Evolutionary conservation across 1,140 invertebrate species (phyloP).

Genomic region (Phenacoccus solenopsis): DNA sequence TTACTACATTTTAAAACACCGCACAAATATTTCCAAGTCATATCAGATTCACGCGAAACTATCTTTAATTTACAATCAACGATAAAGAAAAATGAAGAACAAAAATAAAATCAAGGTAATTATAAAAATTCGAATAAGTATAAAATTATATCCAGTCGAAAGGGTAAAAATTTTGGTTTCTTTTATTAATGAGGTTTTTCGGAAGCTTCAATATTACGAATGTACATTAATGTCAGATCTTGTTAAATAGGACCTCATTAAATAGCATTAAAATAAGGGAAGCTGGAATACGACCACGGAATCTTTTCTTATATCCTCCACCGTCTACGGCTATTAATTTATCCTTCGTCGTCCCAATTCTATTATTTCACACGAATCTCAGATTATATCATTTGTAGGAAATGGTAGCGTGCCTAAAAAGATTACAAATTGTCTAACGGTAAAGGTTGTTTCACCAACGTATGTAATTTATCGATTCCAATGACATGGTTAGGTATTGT

Average conservation of each 20-base stretch:
- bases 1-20: too few species aligned
- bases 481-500: too few species aligned
- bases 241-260: slow-evolving; percentile 10
- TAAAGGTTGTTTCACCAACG: neutral
- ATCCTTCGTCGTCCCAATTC: neutral
- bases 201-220: slow-evolving; percentile 4
- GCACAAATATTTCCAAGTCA: too few species aligned
- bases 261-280: slow-evolving; percentile 9
- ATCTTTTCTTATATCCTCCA: neutral
- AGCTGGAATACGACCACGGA: neutral
- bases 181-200: slow-evolving; percentile 6
- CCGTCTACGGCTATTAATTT: slow-evolving; percentile 6
- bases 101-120: neutral
- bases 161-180: neutral
- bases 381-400: slow-evolving; percentile 11
- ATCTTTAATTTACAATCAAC: too few species aligned
- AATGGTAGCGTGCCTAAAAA: slow-evolving; percentile 1
- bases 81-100: neutral
- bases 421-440: slow-evolving; percentile 9
- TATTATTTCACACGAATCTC: slow-evolving; percentile 10
- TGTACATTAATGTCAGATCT: slow-evolving; percentile 16
- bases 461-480: too few species aligned
- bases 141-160: neutral
- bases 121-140: neutral
- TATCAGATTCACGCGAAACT: too few species aligned